Base-by-base conservation (phyloP, 2,113 vertebrate species). In the Eudyptes chrysolophus region DNA sequence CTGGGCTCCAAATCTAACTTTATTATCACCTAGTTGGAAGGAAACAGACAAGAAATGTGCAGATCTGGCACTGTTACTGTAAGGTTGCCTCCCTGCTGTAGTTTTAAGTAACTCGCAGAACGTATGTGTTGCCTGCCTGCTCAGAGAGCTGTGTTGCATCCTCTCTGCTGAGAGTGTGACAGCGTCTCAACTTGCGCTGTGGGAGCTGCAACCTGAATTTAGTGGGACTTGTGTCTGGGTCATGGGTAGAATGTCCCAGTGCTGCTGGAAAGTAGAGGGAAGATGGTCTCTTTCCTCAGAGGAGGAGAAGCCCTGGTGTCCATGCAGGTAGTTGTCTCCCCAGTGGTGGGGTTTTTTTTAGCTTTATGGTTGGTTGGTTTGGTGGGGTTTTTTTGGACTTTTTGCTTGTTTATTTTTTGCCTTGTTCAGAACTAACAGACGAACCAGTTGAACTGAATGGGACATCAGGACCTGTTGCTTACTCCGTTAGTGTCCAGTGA, bases 331-430 rank as follows among this genome's bases (percentile, higher is more conserved):
- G 22, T 52, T 79, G 19, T 84, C 51, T 77, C 11, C 15, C 12
- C 4, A 2, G 55, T 58, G 19, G 6, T 4, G 30, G n/a, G 11
- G 2, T 7, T 24, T 54, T 49, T 48, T 87, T 87, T 46, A 42
- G 18, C 49, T 84, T 87, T 69, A 44, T 71, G 38, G 22, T 69
- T 75, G 21, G 3, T 74, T 30, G 18, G 21, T 87, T 84, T 54
- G 9, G 5, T 48, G 16, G 32, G 2, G 2, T 13, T 2, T 44
- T 12, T 61, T 42, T n/a, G 4, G 6, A 36, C 29, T 12, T 20
- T 49, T 55, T 27, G 27, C 34, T 69, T 68, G n/a, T 29, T 68
- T 80, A 21, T 42, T 90, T 92, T 84, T 71, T 85, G 17, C 36
- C 64, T 91, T 19, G 6, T 78, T 93, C 54, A 70, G 72, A 52